Evolutionary conservation across 1,140 invertebrate genomes (phyloP).

Genomic region (Metaphire vulgaris): DNA sequence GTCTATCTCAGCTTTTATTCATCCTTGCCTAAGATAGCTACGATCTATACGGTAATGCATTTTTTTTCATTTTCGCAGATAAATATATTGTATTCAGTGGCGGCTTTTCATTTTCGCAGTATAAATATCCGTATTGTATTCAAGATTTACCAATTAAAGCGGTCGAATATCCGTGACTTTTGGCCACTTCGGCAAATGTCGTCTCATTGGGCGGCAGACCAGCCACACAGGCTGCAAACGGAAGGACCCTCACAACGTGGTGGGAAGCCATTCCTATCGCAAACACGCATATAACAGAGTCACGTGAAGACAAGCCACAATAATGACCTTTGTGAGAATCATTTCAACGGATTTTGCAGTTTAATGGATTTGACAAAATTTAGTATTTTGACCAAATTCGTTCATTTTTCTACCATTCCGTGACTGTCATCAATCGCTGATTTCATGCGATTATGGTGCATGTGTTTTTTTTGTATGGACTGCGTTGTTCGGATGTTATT

Average conservation of each 20-base stretch:
- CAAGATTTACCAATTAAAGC: slow-evolving; percentile 40
- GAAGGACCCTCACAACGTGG: slow-evolving; percentile 35
- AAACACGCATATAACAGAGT: not conserved
- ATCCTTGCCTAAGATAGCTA: not conserved
- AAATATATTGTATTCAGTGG: not conserved
- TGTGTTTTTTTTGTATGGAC: too few species aligned
- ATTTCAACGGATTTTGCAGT: not conserved
- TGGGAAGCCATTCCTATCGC: slow-evolving; percentile 35
- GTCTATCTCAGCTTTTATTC: not conserved
- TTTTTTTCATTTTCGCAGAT: too few species aligned
- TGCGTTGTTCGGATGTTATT: too few species aligned
- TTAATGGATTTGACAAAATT: not conserved
- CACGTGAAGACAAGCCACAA: not conserved
- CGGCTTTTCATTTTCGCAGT: not conserved
- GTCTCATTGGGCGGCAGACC: slow-evolving; percentile 43
- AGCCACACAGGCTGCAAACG: slow-evolving; percentile 35
- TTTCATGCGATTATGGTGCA: too few species aligned
- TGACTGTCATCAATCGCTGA: too few species aligned
- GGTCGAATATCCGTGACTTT: slow-evolving; percentile 40
- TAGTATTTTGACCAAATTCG: slow-evolving; percentile 15
- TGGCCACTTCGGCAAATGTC: slow-evolving; percentile 40
- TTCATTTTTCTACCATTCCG: too few species aligned
- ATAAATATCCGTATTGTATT: not conserved
- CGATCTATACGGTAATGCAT: not conserved
- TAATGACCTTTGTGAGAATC: too few species aligned